These are phyloP conservation scores for Acholoe squamosa DNA, from an alignment of 2,888 invertebrate species.

Conservation along the genomic window DNA sequence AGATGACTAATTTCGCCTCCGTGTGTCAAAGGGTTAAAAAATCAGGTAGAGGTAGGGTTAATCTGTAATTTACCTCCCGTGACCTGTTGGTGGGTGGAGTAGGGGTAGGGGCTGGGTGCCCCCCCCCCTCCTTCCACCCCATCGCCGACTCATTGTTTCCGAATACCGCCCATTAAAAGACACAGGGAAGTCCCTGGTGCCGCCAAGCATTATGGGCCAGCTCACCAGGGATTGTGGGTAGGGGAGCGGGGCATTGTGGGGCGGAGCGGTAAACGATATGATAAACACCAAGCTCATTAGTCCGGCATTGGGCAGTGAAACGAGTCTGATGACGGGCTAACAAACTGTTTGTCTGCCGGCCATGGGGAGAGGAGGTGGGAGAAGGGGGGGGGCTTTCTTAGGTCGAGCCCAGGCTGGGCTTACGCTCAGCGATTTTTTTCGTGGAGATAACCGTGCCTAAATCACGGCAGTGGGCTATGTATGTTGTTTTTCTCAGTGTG, in stretches of 20 bases:
- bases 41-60: too few relatives aligned
- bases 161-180: neutral
- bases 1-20: too few relatives aligned
- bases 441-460: too few relatives aligned
- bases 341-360: slow-evolving; percentile 4
- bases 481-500: too few relatives aligned
- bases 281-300: slow-evolving; percentile 34
- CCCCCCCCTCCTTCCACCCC: neutral
- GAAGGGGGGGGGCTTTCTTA: neutral
- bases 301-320: slow-evolving; percentile 28
- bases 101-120: neutral
- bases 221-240: neutral
- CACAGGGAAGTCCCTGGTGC: neutral
- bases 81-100: too few relatives aligned
- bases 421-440: too few relatives aligned
- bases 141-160: slow-evolving; percentile 5
- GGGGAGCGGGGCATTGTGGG: neutral
- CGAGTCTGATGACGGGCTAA: slow-evolving; percentile 6
- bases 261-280: slow-evolving; percentile 33
- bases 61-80: too few relatives aligned
- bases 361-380: too few relatives aligned
- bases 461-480: too few relatives aligned
- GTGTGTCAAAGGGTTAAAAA: too few relatives aligned
- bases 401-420: neutral
- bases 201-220: slow-evolving; percentile 37